phyloP scores from a whole-genome alignment of 2,113 vertebrate species.

The Embiotoca jacksoni region DNA sequence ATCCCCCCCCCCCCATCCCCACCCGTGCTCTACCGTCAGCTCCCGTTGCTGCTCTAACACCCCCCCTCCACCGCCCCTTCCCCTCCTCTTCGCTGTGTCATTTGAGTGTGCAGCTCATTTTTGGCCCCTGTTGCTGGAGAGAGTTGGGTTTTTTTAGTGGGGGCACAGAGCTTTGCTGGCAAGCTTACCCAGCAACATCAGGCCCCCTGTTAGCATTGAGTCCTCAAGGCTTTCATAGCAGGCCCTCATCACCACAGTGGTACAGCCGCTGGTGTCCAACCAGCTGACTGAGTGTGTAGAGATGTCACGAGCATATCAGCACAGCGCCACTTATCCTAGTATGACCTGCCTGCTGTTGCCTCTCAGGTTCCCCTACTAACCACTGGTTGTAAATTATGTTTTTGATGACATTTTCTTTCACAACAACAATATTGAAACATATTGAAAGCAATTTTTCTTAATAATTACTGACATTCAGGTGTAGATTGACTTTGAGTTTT shows the following conservation, averaged over 20 bases:
- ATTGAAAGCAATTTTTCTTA: no score
- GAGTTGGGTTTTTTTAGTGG: slow-evolving; percentile 78
- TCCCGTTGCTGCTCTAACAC: slow-evolving; percentile 24
- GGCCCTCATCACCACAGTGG: slow-evolving; percentile 49
- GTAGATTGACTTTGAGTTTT: no score
- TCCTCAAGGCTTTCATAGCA: slow-evolving; percentile 59
- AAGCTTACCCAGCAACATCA: slow-evolving; percentile 74
- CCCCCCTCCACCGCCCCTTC: not conserved
- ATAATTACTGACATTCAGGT: no score
- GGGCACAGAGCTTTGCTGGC: slow-evolving; percentile 27
- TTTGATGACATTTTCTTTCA: not conserved
- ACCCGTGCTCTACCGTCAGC: slow-evolving; percentile 46
- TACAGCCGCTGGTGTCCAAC: slow-evolving; percentile 25
- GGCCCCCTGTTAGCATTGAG: slow-evolving; percentile 64
- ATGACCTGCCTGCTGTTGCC: slow-evolving; percentile 36
- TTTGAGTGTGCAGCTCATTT: slow-evolving; percentile 77
- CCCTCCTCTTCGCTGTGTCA: slow-evolving; percentile 58
- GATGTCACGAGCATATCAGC: slow-evolving; percentile 47
- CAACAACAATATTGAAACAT: not conserved
- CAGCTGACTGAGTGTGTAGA: slow-evolving; percentile 46
- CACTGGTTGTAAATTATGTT: not conserved
- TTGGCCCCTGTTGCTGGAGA: slow-evolving; percentile 85
- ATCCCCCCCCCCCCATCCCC: slow-evolving; percentile 53
- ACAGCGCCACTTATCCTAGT: slow-evolving; percentile 37
- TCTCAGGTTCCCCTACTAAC: slow-evolving; percentile 17